Base-by-base conservation (phyloP, 2,797 vertebrate species). In the Lithobates pipiens region DNA sequence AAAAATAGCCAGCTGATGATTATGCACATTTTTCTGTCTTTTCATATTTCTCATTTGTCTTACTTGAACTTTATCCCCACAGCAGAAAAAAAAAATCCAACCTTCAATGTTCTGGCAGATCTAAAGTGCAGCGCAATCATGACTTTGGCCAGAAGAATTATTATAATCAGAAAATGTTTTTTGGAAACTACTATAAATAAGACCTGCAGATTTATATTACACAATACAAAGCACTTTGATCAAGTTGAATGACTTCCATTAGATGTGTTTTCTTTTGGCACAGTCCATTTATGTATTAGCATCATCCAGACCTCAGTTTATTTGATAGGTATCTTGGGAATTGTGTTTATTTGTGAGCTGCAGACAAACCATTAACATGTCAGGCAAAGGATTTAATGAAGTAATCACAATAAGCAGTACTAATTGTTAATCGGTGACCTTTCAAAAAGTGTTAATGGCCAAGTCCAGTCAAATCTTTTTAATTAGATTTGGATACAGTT, bases 61-160 rank as follows among this genome's bases (percentile, higher is more conserved):
- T 71, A 46, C 44, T 71, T 71, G 46, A 80, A 71, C 78, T 39
- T 72, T 72, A 72, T 72, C 46, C 68, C 34, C 34, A 34, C 46
- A 36, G 46, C 46, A 39, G 18, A 36, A 32, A 39, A 72, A 25
- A n/a, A 32, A 39, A 72, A 25, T 15, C 70, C 34, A 39, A 72
- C 50, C 10, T 57, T 36, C 9, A 54, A 13, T 80, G 10, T 25
- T 69, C 71, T 80, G 68, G 78, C 78, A 57, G 29, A 36, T 18
- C 29, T 61, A 11, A 54, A 71, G 68, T 80, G 32, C 77, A 80
- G 46, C 3, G 68, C 68, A 71, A 72, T 80, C 78, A 72, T 2
- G 9, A 36, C 5, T 61, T 72, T 80, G 78, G 78, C 68, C 25
- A n/a, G 68, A 54, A 29, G 29, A 72, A 23, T 7, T 69, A 7